Percentiles rank a stretch among this genome's conserved stretches.
These are phyloP conservation scores for Drosophila burlai DNA, from an alignment of 1,140 invertebrate species.

Conservation along the genomic window DNA sequence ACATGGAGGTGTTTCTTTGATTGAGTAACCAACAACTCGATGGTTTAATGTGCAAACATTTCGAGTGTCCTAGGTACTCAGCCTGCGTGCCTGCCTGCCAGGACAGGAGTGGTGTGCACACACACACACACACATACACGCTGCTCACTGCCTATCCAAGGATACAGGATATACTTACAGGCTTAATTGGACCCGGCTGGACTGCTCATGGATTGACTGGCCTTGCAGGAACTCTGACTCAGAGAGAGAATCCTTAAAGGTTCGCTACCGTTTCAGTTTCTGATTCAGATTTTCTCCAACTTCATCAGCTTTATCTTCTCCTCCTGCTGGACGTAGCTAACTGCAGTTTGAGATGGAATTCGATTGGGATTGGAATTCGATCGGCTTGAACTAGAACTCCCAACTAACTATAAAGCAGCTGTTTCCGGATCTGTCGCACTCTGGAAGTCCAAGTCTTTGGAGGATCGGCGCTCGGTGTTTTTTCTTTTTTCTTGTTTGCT, in stretches of 20 bases:
- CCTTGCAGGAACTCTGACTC: neutral
- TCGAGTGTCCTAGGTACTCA: neutral
- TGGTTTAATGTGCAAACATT: neutral
- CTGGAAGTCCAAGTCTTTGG: neutral
- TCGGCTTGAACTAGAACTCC: neutral
- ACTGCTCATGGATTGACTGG: slow-evolving; percentile 12
- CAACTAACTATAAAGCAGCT: neutral
- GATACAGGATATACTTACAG: slow-evolving; percentile 37
- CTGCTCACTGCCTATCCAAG: neutral
- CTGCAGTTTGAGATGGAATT: neutral
- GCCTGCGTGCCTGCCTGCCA: slow-evolving; percentile 4
- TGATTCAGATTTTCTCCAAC: neutral
- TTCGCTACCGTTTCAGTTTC: neutral
- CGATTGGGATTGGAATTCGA: neutral
- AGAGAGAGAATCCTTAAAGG: neutral
- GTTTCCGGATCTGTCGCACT: neutral
- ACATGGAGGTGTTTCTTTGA: neutral
- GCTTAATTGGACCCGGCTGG: slow-evolving; percentile 8
- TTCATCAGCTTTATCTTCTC: neutral
- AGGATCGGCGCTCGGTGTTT: neutral
- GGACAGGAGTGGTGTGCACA: slow-evolving; percentile 3
- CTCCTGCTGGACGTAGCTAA: neutral
- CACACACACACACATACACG: neutral
- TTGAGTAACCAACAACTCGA: neutral
- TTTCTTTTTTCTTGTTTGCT: neutral